phyloP scores from a whole-genome alignment of 2,113 vertebrate genomes.

The Megalops atlanticus region DNA sequence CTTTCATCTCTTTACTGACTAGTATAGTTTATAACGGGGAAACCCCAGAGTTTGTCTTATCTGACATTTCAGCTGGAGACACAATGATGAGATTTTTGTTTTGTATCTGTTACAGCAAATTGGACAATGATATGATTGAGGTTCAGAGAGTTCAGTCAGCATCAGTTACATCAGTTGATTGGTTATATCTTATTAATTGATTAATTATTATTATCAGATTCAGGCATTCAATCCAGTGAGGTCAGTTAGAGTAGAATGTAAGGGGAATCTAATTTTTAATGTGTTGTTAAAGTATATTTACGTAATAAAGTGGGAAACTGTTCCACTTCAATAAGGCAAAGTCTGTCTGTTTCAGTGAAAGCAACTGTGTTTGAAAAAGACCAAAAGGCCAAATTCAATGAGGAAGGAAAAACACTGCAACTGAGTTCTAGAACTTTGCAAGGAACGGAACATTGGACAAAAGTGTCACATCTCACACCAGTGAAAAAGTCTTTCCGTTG shows the following conservation, averaged over 20 bases:
- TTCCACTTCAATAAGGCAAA: too few relatives aligned
- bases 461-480: background rate
- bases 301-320: too few relatives aligned
- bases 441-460: background rate
- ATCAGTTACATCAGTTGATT: too few relatives aligned
- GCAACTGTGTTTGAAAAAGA: background rate
- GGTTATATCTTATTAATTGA: background rate
- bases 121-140: background rate
- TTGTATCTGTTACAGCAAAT: background rate
- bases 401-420: too few relatives aligned
- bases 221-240: background rate
- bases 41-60: background rate
- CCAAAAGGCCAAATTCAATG: too few relatives aligned
- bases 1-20: background rate
- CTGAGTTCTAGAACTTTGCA: background rate
- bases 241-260: background rate
- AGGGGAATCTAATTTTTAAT: background rate
- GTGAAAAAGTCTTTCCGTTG: background rate
- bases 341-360: too few relatives aligned
- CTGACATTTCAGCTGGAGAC: background rate
- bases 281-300: background rate
- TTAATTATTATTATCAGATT: background rate
- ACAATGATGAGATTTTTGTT: too few relatives aligned
- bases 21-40: background rate
- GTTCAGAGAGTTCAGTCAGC: background rate